Percentiles rank a stretch among this genome's conserved stretches.
phyloP scores from a whole-genome alignment of 2,113 vertebrate species.

The Setophaga kirtlandii region DNA sequence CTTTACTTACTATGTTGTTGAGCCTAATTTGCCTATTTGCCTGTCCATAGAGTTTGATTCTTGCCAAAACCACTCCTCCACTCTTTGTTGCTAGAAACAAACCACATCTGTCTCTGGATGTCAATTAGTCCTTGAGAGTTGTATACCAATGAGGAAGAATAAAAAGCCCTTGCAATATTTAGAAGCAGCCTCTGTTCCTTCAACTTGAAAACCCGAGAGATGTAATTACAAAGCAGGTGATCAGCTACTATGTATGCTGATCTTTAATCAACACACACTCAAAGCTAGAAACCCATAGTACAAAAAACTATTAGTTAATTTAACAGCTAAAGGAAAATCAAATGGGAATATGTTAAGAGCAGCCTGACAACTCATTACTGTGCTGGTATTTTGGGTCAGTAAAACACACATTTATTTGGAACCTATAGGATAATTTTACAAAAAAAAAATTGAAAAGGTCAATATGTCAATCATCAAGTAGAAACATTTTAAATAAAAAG shows the following conservation, averaged over 20 bases:
- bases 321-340: slow-evolving; percentile 41
- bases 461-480: neutral
- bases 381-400: neutral
- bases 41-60: neutral
- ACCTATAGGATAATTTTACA: neutral
- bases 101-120: neutral
- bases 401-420: slow-evolving; percentile 9
- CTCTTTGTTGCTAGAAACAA: neutral
- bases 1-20: neutral
- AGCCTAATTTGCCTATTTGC: neutral
- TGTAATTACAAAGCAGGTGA: slow-evolving; percentile 51
- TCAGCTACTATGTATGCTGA: neutral
- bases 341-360: neutral
- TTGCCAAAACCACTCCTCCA: neutral
- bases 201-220: neutral
- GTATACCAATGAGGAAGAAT: neutral
- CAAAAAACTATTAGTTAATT: slow-evolving; percentile 56
- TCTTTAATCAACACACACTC: slow-evolving; percentile 60
- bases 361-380: neutral
- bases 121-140: neutral
- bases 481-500: neutral
- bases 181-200: slow-evolving; percentile 7
- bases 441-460: neutral
- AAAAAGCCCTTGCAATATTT: slow-evolving; percentile 31
- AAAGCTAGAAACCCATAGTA: slow-evolving; percentile 28